phyloP scores from a whole-genome alignment of 1,140 invertebrate species.

The Pogonomyrmex californicus region DNA sequence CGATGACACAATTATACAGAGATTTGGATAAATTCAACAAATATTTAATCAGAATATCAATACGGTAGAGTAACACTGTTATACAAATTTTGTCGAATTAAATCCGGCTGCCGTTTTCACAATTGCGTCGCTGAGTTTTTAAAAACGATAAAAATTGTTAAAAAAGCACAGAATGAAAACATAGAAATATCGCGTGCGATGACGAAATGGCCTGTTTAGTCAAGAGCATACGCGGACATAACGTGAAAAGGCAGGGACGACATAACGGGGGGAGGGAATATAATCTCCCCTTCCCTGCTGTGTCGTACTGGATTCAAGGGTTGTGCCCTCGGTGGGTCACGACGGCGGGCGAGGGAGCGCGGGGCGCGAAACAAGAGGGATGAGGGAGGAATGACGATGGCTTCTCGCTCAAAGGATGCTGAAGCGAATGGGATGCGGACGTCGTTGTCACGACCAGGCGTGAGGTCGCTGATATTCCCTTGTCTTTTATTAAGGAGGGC shows the following conservation, averaged over 20 bases:
- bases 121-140: neutral
- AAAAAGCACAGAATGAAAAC: constrained; percentile 45
- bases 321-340: constrained; percentile 43
- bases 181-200: constrained; percentile 45
- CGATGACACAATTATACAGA: constrained; percentile 9
- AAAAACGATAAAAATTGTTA: constrained; percentile 25
- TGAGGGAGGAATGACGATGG: constrained; percentile 54
- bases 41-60: neutral
- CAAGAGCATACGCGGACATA: constrained; percentile 59
- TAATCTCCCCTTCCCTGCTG: constrained; percentile 55
- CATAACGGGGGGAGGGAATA: constrained; percentile 60
- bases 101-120: neutral
- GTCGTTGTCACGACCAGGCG: constrained; percentile 72
- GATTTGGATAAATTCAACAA: neutral
- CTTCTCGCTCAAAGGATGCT: constrained; percentile 76
- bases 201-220: constrained; percentile 76
- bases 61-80: neutral
- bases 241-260: constrained; percentile 69
- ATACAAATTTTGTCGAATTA: constrained; percentile 3
- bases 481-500: constrained; percentile 67
- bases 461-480: constrained; percentile 74
- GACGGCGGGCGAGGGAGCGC: neutral
- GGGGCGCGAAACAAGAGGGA: neutral
- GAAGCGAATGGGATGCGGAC: constrained; percentile 74
- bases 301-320: constrained; percentile 54